A percentile compares a stretch with the other conserved stretches of the same genome.
phyloP scores from a whole-genome alignment of 2,888 invertebrate genomes.

The Tribolium freemani region DNA sequence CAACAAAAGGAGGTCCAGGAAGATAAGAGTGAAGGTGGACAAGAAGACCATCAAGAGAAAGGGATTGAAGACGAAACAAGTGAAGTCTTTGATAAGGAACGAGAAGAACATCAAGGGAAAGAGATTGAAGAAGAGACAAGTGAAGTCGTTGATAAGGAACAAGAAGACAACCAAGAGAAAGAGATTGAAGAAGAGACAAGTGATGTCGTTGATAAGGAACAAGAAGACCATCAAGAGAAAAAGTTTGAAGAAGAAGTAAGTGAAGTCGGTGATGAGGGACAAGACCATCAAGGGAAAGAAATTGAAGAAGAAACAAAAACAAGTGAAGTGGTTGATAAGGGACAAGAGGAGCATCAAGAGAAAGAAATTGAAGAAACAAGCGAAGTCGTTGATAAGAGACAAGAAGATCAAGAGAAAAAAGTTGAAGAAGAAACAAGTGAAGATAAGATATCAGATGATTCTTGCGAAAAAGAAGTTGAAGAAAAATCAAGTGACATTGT shows the following conservation, averaged over 20 bases:
- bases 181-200: constrained; percentile 11
- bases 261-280: constrained; percentile 18
- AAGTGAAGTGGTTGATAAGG: background rate
- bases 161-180: constrained; percentile 2
- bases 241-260: constrained; percentile 24
- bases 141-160: constrained; percentile 5
- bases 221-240: constrained; percentile 1
- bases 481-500: constrained; percentile 2
- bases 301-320: constrained; percentile 22
- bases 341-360: constrained; percentile 12
- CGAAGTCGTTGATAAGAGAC: constrained; percentile 4
- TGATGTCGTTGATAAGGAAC: constrained; percentile 10
- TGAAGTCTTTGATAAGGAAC: background rate
- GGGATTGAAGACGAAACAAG: constrained; percentile 13
- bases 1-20: constrained; percentile 11
- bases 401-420: background rate
- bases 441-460: constrained; percentile 34
- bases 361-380: background rate
- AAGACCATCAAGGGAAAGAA: constrained; percentile 38
- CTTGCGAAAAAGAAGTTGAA: constrained; percentile 27
- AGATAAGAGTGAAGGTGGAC: constrained; percentile 25
- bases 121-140: constrained; percentile 3
- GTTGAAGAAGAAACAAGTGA: constrained; percentile 28
- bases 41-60: constrained; percentile 36
- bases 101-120: constrained; percentile 7